Percentiles rank a stretch among this genome's conserved stretches.
Conservation (phyloP, 2,888 invertebrate species). For the Pterobdella sp. region DNA sequence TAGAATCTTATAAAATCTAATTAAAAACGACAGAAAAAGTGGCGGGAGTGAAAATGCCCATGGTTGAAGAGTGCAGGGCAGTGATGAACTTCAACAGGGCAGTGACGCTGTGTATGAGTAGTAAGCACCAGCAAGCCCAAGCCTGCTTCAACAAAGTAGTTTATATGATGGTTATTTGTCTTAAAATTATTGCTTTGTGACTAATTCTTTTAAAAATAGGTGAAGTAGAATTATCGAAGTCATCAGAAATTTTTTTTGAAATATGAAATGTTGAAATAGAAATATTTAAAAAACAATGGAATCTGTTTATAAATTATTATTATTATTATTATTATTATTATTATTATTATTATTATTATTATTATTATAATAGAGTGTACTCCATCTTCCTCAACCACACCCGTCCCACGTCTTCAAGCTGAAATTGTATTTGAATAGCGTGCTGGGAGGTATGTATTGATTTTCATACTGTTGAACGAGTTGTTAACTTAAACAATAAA, state of each 20-base stretch:
- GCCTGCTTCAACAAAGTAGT: slow-evolving; percentile 38
- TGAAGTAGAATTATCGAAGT: neutral
- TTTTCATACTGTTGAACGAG: neutral
- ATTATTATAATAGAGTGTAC: neutral
- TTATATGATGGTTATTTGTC: neutral
- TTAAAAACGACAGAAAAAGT: too few species aligned
- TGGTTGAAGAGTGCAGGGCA: slow-evolving; percentile 62
- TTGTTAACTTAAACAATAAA: neutral
- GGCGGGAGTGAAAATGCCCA: slow-evolving; percentile 45
- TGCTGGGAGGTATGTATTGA: neutral
- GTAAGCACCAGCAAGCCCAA: slow-evolving; percentile 63
- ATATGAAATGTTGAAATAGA: neutral
- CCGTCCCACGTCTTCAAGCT: slow-evolving; percentile 1
- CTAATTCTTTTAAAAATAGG: neutral
- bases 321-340: too few species aligned
- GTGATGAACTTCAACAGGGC: slow-evolving; percentile 71
- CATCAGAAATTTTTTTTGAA: neutral
- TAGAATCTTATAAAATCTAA: too few species aligned
- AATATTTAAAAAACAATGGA: too few species aligned
- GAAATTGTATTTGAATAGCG: neutral
- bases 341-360: too few species aligned
- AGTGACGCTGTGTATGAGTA: slow-evolving; percentile 66
- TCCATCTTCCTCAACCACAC: neutral
- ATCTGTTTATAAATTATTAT: too few species aligned
- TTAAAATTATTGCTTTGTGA: neutral